These are phyloP conservation scores for Thera obeliscata DNA, from an alignment of 2,888 invertebrate species.

Conservation along the genomic window DNA sequence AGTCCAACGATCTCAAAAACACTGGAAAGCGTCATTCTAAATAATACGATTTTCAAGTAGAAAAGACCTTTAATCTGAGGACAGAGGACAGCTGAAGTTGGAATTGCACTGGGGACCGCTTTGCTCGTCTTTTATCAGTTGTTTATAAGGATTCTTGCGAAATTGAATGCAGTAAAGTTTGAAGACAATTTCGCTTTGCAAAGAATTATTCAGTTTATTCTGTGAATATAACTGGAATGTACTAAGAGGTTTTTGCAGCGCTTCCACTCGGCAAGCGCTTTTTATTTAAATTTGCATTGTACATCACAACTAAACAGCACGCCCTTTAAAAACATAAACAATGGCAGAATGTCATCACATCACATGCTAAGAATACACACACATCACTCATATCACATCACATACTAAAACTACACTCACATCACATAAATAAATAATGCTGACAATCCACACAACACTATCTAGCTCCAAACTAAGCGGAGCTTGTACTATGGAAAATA, in stretches of 20 bases:
- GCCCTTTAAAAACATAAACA: background rate
- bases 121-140: constrained; percentile 24
- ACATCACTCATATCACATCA: too few relatives aligned
- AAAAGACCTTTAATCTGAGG: constrained; percentile 9
- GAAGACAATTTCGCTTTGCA: constrained; percentile 6
- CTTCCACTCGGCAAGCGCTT: background rate
- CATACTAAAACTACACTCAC: too few relatives aligned
- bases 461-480: too few relatives aligned
- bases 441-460: too few relatives aligned
- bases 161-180: constrained; percentile 28
- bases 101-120: constrained; percentile 28
- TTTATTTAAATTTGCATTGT: background rate
- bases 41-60: constrained; percentile 14
- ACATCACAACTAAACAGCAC: background rate
- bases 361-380: too few relatives aligned
- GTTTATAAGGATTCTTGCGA: constrained; percentile 19
- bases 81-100: constrained; percentile 19
- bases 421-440: too few relatives aligned
- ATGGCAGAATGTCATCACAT: too few relatives aligned
- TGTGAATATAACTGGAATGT: background rate
- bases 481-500: too few relatives aligned
- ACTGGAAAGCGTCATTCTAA: background rate
- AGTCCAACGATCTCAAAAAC: background rate
- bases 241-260: background rate
- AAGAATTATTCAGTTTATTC: constrained; percentile 5